Base-by-base conservation (phyloP, 2,888 invertebrate genomes). In the Eupithecia dodoneata region DNA sequence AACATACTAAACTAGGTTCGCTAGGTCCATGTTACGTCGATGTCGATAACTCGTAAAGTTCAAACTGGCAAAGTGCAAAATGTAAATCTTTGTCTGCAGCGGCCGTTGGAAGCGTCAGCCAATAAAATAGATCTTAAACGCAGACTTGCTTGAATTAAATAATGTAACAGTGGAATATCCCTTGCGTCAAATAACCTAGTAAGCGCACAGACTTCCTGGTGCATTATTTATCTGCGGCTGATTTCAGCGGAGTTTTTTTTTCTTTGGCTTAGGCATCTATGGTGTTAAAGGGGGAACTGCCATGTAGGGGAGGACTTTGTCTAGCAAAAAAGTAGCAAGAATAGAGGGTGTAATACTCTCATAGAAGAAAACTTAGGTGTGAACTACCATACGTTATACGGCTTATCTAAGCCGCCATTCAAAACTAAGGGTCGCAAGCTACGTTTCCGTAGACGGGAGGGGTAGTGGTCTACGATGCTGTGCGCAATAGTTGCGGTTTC, bases 51-150 rank as follows among this genome's bases (percentile, higher is more conserved):
- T 45, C n/a, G 45, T 67, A 47, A 55, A 72, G 49, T 55, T 59
- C 44, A 47, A 7, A 47, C 18, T 65, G n/a, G 18, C 18, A 67
- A 71, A 69, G 49, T 74, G 49, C 47, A 72, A 74, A 70, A 75
- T 75, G 75, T 78, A 75, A 78, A 73, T 78, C 41, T 45, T n/a
- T 41, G 75, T 63, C 75, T 76, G 78, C 76, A 65, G 69, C 59
- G 12, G 47, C 55, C 30, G 49, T 71, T 55, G 5, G 52, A 49
- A 67, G 7, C 65, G 70, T 67, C 66, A 30, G 45, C 47, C 69
- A 69, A 74, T 74, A 59, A 69, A 73, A 73, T 70, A 70, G 59
- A 45, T 12, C 45, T 63, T 44, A 41, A 47, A 47, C 12, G 69
- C 47, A 47, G 69, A 70, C 69, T 44, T n/a, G 67, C 67, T n/a